Evolutionary conservation across 92 coral and sea anemone species (phyloP), one percentile per base, ranked within the genome.

Genomic region (Parazoanthus darwini): DNA sequence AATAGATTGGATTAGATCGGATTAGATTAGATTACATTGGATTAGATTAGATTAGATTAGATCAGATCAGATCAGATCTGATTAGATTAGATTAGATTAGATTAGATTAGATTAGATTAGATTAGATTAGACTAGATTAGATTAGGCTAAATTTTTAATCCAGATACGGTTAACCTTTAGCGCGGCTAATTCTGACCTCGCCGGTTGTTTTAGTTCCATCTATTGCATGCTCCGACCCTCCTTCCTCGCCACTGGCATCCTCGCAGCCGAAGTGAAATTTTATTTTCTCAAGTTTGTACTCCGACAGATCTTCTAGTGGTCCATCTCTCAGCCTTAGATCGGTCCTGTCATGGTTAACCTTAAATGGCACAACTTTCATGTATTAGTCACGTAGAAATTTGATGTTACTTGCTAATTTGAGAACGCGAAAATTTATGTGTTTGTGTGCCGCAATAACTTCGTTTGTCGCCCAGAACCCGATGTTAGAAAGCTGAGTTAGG

Each of bases 151-250:
- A 51, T 51, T 51, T 51, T 0, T 51, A 51, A 51, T 9, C 16
- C 9, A 51, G 16, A 51, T 51, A 4, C 7, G 58, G 16, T 8
- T 51, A 9, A 51, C 16, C 13, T 51, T 9, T 13, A 51, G 15
- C 16, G 58, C 1, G 58, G 58, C 58, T 54, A 36, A 44, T 22
- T 46, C 89, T 85, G 56, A 86, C 92, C 90, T 90, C 92, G 23
- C 89, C 92, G 20, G 89, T 73, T 37, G 74, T 81, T 44, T 81
- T 86, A 5, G 63, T 81, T 25, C 90, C 90, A 46, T 91, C 88
- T 67, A 91, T 78, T 54, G 85, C 73, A 50, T 91, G 93, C 42
- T 91, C 93, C 13, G 93, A 91, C 35, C 93, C 91, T 3, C 80
- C 87, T 11, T 68, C 87, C 48, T 48, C 87, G 43, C 26, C 78